Evolutionary conservation across 1,140 invertebrate species (phyloP), one percentile per base, ranked within the genome.

Genomic region (Brachionus rubens): DNA sequence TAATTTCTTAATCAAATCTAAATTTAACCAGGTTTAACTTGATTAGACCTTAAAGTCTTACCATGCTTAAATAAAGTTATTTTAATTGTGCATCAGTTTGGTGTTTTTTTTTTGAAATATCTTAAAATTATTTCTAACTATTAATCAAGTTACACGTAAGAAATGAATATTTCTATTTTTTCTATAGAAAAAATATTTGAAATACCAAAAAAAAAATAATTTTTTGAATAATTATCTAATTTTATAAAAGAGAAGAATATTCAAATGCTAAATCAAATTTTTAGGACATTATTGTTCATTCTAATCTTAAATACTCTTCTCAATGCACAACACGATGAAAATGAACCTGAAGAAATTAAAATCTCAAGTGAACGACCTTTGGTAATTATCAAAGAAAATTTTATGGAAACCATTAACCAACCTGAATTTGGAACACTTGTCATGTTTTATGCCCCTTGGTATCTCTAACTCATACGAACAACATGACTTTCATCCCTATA

Each of bases 361-460:
- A 40, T 59, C n/a, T 59, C 54, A 10, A 36, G 36, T 36, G 36
- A 65, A 43, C 41, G 16, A 12, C 59, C 59, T 43, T 12, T 65
- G 1, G 43, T 43, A 43, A 41, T 65, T 5, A 65, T 28, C 12
- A 16, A 41, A 43, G 9, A 65, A 43, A 65, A 2, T 3, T 65
- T 65, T 65, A 26, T 65, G 40, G 59, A 65, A 5, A 43, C 16
- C 1, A 65, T 65, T 12, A 65, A 41, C 24, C 59, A 65, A 41
- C 59, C 59, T 24, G 59, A 65, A 43, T 1, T 65, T 10, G 59
- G 59, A 5, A 65, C 59, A 30, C 21, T 65, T 12, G 59, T 65
- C 3, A 65, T 65, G 59, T 65, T 65, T 26, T 65, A 65, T 36
- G 59, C 59, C 12, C 59, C 59, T 12, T 65, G 59, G 59, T 54